These are phyloP conservation scores for Notothenia coriiceps DNA, from an alignment of 2,113 vertebrate genomes.

Conservation along the genomic window DNA sequence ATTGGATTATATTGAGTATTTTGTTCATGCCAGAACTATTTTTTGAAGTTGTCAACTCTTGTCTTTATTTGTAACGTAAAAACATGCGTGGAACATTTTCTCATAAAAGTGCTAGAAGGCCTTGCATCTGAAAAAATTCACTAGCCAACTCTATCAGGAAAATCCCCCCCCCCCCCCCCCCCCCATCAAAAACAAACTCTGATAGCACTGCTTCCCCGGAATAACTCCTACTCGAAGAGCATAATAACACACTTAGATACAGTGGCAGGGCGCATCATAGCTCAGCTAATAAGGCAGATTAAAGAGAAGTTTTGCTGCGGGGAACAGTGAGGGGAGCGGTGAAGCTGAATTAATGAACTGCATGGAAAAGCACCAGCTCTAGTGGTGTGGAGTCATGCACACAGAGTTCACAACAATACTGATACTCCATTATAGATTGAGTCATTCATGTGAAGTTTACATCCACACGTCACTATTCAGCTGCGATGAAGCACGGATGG, in stretches of 20 bases:
- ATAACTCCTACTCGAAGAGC: background rate
- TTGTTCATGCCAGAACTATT: background rate
- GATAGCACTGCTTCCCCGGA: background rate
- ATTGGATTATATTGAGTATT: background rate
- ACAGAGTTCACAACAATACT: conserved; percentile 7
- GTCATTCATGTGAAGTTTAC: background rate
- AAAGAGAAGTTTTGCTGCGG: conserved; percentile 17
- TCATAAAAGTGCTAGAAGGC: too few relatives aligned
- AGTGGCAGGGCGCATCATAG: background rate
- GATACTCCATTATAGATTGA: background rate
- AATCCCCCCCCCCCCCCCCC: too few relatives aligned
- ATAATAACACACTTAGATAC: conserved; percentile 1
- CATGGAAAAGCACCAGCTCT: conserved; percentile 28
- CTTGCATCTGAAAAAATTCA: too few relatives aligned
- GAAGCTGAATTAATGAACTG: conserved; percentile 25
- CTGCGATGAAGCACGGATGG: background rate
- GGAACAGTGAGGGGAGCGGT: background rate
- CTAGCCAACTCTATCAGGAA: too few relatives aligned
- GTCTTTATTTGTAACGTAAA: too few relatives aligned
- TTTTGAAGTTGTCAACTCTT: too few relatives aligned
- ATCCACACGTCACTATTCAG: background rate
- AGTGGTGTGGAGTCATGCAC: conserved; percentile 21
- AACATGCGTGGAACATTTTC: too few relatives aligned
- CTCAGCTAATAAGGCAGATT: conserved; percentile 8
- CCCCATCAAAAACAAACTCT: too few relatives aligned